These are phyloP conservation scores for Sycophaga agraensis DNA, from an alignment of 1,140 invertebrate species.

Conservation along the genomic window DNA sequence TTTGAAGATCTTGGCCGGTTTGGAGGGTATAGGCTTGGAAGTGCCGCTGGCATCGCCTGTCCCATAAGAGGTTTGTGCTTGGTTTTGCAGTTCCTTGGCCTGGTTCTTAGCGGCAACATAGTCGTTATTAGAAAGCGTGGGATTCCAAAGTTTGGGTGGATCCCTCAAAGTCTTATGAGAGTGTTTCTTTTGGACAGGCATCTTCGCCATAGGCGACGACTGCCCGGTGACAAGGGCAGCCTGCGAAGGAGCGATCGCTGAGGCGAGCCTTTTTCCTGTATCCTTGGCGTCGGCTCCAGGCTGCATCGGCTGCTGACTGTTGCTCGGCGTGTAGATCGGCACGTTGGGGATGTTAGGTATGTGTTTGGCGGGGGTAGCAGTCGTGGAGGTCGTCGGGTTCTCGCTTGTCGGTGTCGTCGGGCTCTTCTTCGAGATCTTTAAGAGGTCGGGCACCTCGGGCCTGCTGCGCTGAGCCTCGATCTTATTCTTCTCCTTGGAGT, in stretches of 20 bases:
- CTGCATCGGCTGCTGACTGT: slow-evolving; percentile 10
- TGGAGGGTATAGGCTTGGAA: slow-evolving; percentile 47
- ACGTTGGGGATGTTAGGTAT: slow-evolving; percentile 51
- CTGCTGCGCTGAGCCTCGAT: slow-evolving; percentile 40
- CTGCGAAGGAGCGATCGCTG: slow-evolving; percentile 15
- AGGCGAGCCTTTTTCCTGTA: neutral
- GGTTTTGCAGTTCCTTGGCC: slow-evolving; percentile 43
- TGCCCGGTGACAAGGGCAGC: slow-evolving; percentile 31
- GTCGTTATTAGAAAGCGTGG: slow-evolving; percentile 59
- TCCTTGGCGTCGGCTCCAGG: slow-evolving; percentile 7
- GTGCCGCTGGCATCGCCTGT: slow-evolving; percentile 31
- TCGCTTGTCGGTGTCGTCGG: slow-evolving; percentile 2
- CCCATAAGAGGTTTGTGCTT: slow-evolving; percentile 27
- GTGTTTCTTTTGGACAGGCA: slow-evolving; percentile 39
- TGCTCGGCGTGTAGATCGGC: slow-evolving; percentile 49
- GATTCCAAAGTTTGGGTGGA: slow-evolving; percentile 64
- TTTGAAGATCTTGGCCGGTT: slow-evolving; percentile 64
- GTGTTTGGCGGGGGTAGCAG: slow-evolving; percentile 37
- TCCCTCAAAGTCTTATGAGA: slow-evolving; percentile 59
- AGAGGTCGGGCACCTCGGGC: slow-evolving; percentile 50
- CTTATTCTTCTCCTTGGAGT: slow-evolving; percentile 52
- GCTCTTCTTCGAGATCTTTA: slow-evolving; percentile 52
- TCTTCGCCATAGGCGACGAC: neutral
- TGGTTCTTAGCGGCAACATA: slow-evolving; percentile 56
- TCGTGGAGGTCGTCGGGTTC: too few relatives aligned